Percentiles rank a stretch among this genome's conserved stretches.
phyloP scores from a whole-genome alignment of 1,140 invertebrate species.

The Callitettix versicolor region DNA sequence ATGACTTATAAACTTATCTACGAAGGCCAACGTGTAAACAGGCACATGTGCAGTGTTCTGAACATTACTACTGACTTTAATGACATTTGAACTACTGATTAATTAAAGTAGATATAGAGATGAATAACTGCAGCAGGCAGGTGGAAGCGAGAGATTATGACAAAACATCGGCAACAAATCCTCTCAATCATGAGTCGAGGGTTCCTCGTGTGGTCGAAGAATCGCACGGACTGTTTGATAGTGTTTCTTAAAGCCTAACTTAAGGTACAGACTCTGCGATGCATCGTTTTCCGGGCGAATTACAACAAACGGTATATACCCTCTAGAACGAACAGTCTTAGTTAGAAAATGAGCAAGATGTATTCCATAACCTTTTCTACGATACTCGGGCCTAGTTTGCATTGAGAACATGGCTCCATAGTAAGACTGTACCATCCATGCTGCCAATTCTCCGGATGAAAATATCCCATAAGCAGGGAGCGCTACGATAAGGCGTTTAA shows the following conservation, averaged over 20 bases:
- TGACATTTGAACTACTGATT: neutral
- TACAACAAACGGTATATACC: conserved; percentile 72
- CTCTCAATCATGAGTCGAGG: conserved; percentile 7
- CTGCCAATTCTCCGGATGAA: conserved; percentile 50
- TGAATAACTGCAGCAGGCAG: conserved; percentile 13
- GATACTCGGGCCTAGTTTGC: conserved; percentile 69
- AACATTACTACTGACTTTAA: no score
- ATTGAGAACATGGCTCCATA: conserved; percentile 86
- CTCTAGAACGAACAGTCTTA: conserved; percentile 55
- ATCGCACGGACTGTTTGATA: conserved; percentile 66
- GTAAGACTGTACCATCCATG: conserved; percentile 80
- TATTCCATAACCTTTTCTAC: conserved; percentile 63
- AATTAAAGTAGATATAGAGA: conserved; percentile 8
- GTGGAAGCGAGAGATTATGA: conserved; percentile 10
- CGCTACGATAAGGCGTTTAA: conserved; percentile 61
- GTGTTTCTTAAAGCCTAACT: conserved; percentile 64
- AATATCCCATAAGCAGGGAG: conserved; percentile 70
- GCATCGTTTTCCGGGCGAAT: conserved; percentile 77
- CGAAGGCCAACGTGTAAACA: no score
- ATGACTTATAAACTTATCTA: no score
- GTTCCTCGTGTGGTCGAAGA: conserved; percentile 42
- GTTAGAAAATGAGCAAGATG: conserved; percentile 52
- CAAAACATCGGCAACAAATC: neutral
- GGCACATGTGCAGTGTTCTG: no score
- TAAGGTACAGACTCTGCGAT: conserved; percentile 64